phyloP scores from a whole-genome alignment of 2,888 invertebrate genomes.

The Stomorhina lunata region DNA sequence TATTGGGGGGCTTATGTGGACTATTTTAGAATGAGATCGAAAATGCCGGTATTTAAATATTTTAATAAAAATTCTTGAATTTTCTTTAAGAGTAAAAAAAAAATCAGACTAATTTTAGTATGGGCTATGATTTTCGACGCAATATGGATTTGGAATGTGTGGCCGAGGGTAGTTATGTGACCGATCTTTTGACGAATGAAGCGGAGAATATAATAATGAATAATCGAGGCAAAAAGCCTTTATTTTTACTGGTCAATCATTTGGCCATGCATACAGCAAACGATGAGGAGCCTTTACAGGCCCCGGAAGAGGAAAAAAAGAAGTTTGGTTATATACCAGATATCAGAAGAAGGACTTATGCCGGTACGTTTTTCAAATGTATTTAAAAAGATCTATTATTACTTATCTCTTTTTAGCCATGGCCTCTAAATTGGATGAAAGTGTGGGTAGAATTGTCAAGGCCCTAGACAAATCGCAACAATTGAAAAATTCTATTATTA shows the following conservation, averaged over 20 bases:
- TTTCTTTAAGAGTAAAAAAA: background rate
- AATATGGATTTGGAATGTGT: constrained; percentile 81
- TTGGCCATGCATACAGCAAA: constrained; percentile 90
- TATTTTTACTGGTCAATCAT: constrained; percentile 90
- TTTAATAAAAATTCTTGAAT: background rate
- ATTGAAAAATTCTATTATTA: constrained; percentile 89
- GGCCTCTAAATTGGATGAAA: constrained; percentile 91
- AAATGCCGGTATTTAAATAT: constrained; percentile 77
- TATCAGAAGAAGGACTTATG: constrained; percentile 84
- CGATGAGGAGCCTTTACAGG: constrained; percentile 85
- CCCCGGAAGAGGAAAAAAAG: constrained; percentile 85
- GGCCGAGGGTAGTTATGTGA: constrained; percentile 83
- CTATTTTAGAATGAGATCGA: constrained; percentile 86
- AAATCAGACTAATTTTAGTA: constrained; percentile 56
- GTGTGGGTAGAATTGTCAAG: constrained; percentile 88
- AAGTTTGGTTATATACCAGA: constrained; percentile 86
- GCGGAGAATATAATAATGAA: constrained; percentile 83
- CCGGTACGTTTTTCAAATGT: constrained; percentile 81
- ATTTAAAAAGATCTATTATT: background rate
- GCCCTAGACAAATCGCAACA: constrained; percentile 85
- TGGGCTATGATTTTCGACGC: constrained; percentile 81
- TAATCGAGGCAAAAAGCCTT: constrained; percentile 81
- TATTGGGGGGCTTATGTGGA: constrained; percentile 91
- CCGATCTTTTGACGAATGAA: constrained; percentile 85
- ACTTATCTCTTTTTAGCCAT: constrained; percentile 85